These are phyloP conservation scores for Calyptommatus sinebrachiatus DNA, from an alignment of 2,113 vertebrate species.

Conservation along the genomic window DNA sequence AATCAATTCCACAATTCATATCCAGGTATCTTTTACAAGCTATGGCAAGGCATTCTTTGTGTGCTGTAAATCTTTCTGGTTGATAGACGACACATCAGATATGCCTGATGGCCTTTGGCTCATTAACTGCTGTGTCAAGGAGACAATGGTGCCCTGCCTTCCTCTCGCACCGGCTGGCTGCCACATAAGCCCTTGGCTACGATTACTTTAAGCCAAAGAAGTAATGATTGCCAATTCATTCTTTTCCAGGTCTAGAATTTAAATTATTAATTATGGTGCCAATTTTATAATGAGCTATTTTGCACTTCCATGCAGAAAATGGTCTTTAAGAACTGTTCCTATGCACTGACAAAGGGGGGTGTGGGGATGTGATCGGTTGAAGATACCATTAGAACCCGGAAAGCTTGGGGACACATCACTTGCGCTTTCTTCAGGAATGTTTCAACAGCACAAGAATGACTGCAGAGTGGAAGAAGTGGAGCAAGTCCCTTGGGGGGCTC, in stretches of 20 bases:
- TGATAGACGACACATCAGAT: background rate
- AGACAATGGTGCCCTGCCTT: background rate
- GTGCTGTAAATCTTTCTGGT: background rate
- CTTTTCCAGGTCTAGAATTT: background rate
- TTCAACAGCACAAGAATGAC: no score
- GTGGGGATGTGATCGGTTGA: no score
- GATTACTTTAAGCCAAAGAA: background rate
- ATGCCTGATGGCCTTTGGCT: background rate
- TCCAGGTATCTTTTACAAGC: conserved; percentile 5
- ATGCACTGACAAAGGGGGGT: no score
- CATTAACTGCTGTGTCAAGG: background rate
- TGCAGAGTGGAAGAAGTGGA: no score
- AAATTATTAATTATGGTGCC: background rate
- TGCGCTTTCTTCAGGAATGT: no score
- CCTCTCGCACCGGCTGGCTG: background rate
- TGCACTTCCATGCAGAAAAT: background rate
- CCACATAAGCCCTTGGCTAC: background rate
- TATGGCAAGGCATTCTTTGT: conserved; percentile 25
- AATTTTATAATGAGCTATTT: background rate
- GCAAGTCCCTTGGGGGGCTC: no score
- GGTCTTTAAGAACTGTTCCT: no score
- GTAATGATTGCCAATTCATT: background rate
- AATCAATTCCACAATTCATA: conserved; percentile 3
- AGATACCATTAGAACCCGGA: no score
- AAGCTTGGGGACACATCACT: no score